Percentiles rank a stretch among this genome's conserved stretches.
phyloP scores from a whole-genome alignment of 2,113 vertebrate species.

The Solea senegalensis region DNA sequence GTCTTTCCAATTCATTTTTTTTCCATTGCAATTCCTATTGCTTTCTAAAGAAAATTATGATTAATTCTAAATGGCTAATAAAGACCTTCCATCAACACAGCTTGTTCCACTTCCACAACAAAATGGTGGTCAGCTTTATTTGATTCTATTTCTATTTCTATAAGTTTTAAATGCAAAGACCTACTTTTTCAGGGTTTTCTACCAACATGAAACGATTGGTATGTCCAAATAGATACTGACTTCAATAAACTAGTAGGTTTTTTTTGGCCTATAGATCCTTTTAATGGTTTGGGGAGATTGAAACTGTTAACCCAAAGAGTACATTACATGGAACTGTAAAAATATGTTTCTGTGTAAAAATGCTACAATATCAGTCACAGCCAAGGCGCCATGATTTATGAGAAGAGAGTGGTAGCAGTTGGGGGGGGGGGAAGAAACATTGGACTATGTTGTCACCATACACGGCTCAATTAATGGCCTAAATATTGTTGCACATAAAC shows the following conservation, averaged over 20 bases:
- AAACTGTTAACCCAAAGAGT: conserved; percentile 48
- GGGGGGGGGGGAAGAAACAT: not conserved
- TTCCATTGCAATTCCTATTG: conserved; percentile 38
- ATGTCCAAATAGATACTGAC: conserved; percentile 17
- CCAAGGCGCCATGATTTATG: conserved; percentile 66
- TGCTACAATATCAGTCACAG: conserved; percentile 75
- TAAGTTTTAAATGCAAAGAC: conserved; percentile 57
- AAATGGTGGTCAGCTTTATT: conserved; percentile 51
- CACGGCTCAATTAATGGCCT: no score
- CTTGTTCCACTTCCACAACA: conserved; percentile 48
- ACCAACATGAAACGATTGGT: conserved; percentile 45
- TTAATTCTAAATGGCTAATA: conserved; percentile 63
- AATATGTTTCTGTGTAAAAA: conserved; percentile 79
- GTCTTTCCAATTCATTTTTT: not conserved
- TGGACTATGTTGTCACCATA: not conserved
- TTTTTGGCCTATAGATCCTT: conserved; percentile 70
- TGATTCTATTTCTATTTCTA: conserved; percentile 45
- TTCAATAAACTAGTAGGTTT: conserved; percentile 64
- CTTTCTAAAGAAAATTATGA: conserved; percentile 51
- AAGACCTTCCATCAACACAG: conserved; percentile 54
- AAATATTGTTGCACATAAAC: no score
- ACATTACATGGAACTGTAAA: conserved; percentile 70
- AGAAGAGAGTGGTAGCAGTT: conserved; percentile 13
- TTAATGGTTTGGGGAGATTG: conserved; percentile 65
- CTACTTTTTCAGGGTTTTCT: conserved; percentile 44